Base-by-base conservation (phyloP, 2,797 vertebrate species). In the Cirrhinus mrigala region DNA sequence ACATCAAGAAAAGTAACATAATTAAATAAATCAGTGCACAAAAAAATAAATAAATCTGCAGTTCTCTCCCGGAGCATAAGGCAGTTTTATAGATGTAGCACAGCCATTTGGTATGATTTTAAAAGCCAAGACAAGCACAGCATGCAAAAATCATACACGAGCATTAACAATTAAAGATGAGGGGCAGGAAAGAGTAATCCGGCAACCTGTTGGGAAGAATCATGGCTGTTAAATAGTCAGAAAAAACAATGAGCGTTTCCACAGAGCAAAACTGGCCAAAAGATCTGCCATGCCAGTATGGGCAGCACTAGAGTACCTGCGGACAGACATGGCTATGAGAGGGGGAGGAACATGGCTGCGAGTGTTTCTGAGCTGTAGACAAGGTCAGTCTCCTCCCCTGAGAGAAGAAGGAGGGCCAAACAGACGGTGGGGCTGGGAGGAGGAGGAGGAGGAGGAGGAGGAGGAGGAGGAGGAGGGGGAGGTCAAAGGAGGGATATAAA, bases 221-320 rank as follows among this genome's bases (percentile, higher is more conserved):
- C 54, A n/a, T 74, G 75, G 74, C 62, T 62, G 83, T 90, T 87
- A 87, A 85, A 87, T 40, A 54, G 58, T 81, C 79, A 83, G 73
- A 87, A 85, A 87, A 85, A 78, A 82, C 69, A 62, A 66, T 74
- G 60, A 70, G 76, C 46, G 27, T 81, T 81, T 75, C 66, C 83
- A 85, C 15, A 80, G 60, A 77, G 48, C 71, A 77, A 78, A 70
- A 58, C 29, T 54, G 40, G 48, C 46, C 33, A 46, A 66, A 54
- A 66, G 70, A 76, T 69, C 46, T 81, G 81, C 37, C 82, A 81
- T 79, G 77, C 74, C 69, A 50, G 66, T 48, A 52, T 29, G 83
- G 77, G 84, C 81, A 75, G 80, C 54, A 95, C 95, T 91, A 94
- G 94, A 94, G 92, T 54, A 95, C 94, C 94, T 88, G 89, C 85